Conservation (phyloP, 1,140 invertebrate species). For the Ditylenchus dipsaci region DNA sequence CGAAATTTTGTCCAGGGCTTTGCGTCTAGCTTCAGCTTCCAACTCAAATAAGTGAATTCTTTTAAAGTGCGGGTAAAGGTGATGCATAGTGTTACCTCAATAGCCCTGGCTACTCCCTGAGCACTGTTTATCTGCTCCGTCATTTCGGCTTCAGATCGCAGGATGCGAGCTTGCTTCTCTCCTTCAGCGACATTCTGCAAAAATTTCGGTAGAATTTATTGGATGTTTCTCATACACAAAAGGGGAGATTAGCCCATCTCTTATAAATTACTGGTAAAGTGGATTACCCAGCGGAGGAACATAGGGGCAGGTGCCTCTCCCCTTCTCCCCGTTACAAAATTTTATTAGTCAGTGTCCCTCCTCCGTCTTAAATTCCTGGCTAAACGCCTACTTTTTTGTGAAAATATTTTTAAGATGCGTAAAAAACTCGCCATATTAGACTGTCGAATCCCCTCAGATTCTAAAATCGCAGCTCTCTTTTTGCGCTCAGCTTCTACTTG, state of each 20-base stretch:
- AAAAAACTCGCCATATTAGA: background rate
- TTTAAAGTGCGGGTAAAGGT: no score
- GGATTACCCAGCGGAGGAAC: no score
- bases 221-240: no score
- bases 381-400: no score
- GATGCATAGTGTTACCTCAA: constrained; percentile 60
- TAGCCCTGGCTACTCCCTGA: constrained; percentile 77
- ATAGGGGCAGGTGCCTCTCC: no score
- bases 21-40: constrained; percentile 76
- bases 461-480: constrained; percentile 88
- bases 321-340: background rate
- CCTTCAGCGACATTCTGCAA: constrained; percentile 92
- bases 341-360: no score
- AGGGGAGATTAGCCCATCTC: no score
- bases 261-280: no score
- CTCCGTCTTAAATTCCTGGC: no score
- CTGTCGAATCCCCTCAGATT: constrained; percentile 71
- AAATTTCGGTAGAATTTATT: no score
- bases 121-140: constrained; percentile 83
- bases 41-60: constrained; percentile 65
- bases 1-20: constrained; percentile 72
- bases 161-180: constrained; percentile 79
- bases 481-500: constrained; percentile 95
- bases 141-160: constrained; percentile 62
- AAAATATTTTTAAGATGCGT: no score